A percentile compares a stretch with the other conserved stretches of the same genome.
Conservation (phyloP, 2,113 vertebrate species). For the Ursus arctos region DNA sequence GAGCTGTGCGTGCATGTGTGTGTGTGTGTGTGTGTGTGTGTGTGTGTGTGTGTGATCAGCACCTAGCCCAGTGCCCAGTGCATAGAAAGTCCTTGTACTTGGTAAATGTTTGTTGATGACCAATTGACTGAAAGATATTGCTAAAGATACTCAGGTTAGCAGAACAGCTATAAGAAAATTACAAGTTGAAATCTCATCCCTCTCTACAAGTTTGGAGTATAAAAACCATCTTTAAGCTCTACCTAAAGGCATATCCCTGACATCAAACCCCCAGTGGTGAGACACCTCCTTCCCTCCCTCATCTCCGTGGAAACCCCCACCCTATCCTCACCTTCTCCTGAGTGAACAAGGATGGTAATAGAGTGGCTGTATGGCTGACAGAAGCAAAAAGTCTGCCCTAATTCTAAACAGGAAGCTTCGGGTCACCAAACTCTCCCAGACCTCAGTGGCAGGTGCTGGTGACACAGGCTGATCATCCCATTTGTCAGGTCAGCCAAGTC, state of each 20-base stretch:
- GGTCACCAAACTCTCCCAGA: background rate
- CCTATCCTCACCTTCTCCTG: background rate
- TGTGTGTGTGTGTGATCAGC: background rate
- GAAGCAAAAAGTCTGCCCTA: background rate
- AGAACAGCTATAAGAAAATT: background rate
- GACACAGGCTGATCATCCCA: background rate
- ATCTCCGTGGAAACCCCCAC: background rate
- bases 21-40: too few species aligned
- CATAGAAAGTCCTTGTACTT: background rate
- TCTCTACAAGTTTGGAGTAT: background rate
- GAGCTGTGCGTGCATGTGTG: background rate
- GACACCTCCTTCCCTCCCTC: background rate
- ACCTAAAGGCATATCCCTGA: background rate
- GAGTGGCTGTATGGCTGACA: background rate
- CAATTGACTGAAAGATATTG: background rate
- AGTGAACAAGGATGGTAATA: background rate
- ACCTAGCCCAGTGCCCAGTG: background rate
- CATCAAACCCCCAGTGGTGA: background rate
- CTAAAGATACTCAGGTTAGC: background rate
- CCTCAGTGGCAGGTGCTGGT: background rate
- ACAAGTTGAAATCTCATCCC: background rate
- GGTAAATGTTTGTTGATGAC: background rate
- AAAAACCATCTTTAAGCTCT: background rate
- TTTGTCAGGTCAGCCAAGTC: background rate
- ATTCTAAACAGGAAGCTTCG: background rate